Base-by-base conservation (phyloP, 2,888 invertebrate species). In the Mythimna ferrago region DNA sequence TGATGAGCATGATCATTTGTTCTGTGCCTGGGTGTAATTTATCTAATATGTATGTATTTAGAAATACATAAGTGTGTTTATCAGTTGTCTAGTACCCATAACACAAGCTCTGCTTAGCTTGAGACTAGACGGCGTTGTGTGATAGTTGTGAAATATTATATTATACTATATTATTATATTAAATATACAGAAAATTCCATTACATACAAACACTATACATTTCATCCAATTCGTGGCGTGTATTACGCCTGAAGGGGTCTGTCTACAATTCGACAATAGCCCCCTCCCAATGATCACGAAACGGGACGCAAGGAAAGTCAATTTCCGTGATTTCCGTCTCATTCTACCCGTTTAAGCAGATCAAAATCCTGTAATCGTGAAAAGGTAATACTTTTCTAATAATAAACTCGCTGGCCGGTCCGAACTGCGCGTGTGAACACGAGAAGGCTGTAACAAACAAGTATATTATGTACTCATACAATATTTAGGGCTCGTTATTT, bases 301-400 rank as follows among this genome's bases (percentile, higher is more conserved):
- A 92, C 89, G 90, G 90, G 91, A 93, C 90, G 92, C 89, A 92
- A 88, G 88, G 87, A 89, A 92, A 93, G 88, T 89, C 91, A 92
- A 94, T 94, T 93, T 94, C 92, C 93, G 89, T 82, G 92, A 94
- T 94, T 93, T 94, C 92, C 93, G 89, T 82, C 84, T 80, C 73
- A 81, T 86, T 88, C 87, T 84, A 73, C 86, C 83, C 86, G 86
- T 87, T 86, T 76, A 81, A 66, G 77, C 84, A 84, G 85, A 89
- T 87, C 85, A 80, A 86, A 89, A 89, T 87, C 83, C 85, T 73
- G 81, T 57, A 63, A 81, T 88, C 85, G 74, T 86, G 80, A 78
- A 86, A 88, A 91, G 88, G 90, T 88, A 89, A 87, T 93, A 93
- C 90, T 92, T 93, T 91, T 85, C 81, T 87, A 90, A 91, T 89